Percentiles rank a stretch among this genome's conserved stretches.
phyloP scores from a whole-genome alignment of 2,797 vertebrate species.

The Chromis chromis region DNA sequence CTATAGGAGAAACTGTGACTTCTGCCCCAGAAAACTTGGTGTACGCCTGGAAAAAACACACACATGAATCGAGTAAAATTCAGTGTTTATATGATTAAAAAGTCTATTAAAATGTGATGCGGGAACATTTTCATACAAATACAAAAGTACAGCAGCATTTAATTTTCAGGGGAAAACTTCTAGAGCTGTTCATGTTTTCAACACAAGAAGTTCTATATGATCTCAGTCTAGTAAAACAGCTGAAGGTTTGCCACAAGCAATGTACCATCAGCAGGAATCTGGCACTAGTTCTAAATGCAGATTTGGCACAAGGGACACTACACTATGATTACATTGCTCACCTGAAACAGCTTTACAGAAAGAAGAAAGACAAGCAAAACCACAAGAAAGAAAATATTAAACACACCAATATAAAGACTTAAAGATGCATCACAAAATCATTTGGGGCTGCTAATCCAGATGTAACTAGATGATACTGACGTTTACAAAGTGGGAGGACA shows the following conservation, averaged over 20 bases:
- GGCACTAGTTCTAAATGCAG: background rate
- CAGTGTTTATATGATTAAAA: background rate
- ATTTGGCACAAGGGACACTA: background rate
- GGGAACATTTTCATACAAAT: background rate
- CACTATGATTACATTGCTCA: too few species aligned
- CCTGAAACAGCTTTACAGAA: constrained; percentile 11
- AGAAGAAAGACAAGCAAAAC: constrained; percentile 11
- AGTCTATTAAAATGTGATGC: background rate
- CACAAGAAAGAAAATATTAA: background rate
- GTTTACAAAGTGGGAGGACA: too few species aligned
- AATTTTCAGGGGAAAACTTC: background rate
- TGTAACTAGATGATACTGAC: too few species aligned
- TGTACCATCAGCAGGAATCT: background rate
- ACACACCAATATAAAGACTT: too few species aligned
- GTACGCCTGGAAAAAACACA: constrained; percentile 88
- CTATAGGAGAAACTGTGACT: constrained; percentile 87
- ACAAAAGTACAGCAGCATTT: background rate
- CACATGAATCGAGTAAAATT: constrained; percentile 1
- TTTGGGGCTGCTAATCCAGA: too few species aligned
- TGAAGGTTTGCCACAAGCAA: background rate
- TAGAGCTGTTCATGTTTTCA: background rate
- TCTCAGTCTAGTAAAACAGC: background rate
- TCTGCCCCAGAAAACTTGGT: constrained; percentile 93
- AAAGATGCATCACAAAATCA: too few species aligned
- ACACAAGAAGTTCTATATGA: background rate